phyloP scores from a whole-genome alignment of 1,140 invertebrate genomes.

The Steinernema khuongi region DNA sequence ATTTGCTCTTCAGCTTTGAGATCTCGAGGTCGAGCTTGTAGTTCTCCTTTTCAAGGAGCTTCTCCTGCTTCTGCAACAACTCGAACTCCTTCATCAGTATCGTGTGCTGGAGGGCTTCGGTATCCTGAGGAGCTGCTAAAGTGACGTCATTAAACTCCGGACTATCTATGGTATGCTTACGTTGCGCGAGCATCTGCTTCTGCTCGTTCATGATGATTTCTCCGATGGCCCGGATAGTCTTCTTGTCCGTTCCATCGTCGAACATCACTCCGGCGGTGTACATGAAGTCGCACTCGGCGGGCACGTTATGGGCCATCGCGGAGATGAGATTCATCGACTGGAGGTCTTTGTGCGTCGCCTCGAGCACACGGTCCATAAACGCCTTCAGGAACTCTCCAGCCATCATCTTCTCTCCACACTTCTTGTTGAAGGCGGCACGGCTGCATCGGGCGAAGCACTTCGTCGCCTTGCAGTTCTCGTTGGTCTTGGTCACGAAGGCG shows the following conservation, averaged over 20 bases:
- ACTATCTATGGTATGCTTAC: background rate
- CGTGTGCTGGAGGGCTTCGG: background rate
- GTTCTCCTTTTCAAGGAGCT: background rate
- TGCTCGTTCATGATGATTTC: background rate
- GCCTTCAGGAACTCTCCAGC: background rate
- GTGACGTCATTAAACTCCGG: too few species aligned
- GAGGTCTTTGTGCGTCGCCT: background rate
- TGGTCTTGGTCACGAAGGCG: background rate
- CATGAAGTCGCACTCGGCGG: conserved; percentile 5
- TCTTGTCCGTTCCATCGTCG: background rate
- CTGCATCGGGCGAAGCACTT: conserved; percentile 11
- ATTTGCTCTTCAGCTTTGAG: background rate
- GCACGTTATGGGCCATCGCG: background rate
- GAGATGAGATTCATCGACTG: background rate
- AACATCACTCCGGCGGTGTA: conserved; percentile 11
- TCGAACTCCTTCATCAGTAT: background rate
- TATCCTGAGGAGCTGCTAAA: too few species aligned
- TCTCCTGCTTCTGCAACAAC: conserved; percentile 9
- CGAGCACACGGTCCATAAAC: background rate
- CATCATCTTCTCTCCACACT: background rate
- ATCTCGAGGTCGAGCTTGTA: background rate
- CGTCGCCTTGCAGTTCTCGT: conserved; percentile 1
- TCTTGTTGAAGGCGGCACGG: background rate
- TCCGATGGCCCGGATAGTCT: background rate
- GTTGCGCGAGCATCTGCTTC: background rate